Percentiles rank a stretch among this genome's conserved stretches.
Conservation (phyloP, 2,888 invertebrate genomes). For the Clistopyga incitator region DNA sequence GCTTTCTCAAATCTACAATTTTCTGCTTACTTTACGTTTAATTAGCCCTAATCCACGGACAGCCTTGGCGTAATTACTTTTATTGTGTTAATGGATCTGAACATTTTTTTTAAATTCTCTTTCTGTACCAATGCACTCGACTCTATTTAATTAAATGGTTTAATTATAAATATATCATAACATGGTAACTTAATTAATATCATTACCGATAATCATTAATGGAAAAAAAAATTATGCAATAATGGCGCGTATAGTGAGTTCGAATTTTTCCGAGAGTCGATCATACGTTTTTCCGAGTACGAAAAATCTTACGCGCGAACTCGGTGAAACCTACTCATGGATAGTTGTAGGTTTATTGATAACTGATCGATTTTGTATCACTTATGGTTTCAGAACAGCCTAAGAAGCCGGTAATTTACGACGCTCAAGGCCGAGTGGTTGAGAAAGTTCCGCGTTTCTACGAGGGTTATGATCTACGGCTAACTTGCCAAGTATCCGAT, state of each 20-base stretch:
- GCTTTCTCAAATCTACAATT: not conserved
- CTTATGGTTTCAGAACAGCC: constrained; percentile 89
- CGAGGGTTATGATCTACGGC: constrained; percentile 93
- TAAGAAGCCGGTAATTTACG: constrained; percentile 92
- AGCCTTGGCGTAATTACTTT: not conserved
- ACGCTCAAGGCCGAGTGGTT: constrained; percentile 93
- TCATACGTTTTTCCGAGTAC: too few relatives aligned
- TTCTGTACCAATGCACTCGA: not conserved
- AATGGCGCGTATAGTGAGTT: too few relatives aligned
- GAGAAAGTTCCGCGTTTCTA: constrained; percentile 92
- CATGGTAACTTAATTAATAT: too few relatives aligned
- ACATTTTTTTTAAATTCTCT: not conserved
- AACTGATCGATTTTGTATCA: constrained; percentile 17
- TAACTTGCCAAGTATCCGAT: constrained; percentile 94
- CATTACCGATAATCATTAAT: too few relatives aligned
- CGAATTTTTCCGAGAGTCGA: too few relatives aligned
- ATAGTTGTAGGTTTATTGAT: not conserved
- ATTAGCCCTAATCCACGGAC: not conserved
- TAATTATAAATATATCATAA: too few relatives aligned
- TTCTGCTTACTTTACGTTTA: constrained; percentile 16
- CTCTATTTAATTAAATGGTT: not conserved
- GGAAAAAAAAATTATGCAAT: too few relatives aligned
- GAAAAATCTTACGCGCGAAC: not conserved
- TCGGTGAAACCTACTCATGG: not conserved
- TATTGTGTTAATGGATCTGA: not conserved